Conservation (phyloP, 92 coral and sea anemone genomes). For the Desmophyllum pertusum region DNA sequence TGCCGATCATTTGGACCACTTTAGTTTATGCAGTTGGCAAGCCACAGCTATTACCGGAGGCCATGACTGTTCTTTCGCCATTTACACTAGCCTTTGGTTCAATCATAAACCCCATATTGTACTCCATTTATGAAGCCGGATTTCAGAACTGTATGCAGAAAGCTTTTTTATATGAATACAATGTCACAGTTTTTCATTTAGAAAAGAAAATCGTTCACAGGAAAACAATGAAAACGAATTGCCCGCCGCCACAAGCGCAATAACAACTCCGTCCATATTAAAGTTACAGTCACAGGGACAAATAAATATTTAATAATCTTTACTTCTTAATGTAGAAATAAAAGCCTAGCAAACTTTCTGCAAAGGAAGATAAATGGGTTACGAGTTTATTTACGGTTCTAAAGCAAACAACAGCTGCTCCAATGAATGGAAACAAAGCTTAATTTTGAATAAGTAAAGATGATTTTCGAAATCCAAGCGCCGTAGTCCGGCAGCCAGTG, state of each 20-base stretch:
- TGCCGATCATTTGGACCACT: constrained; percentile 67
- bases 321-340: neutral
- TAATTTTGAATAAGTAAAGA: neutral
- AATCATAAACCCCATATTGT: constrained; percentile 64
- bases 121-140: constrained; percentile 79
- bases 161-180: constrained; percentile 4
- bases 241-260: neutral
- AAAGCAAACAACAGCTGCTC: neutral
- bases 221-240: neutral
- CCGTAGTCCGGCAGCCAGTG: too few species aligned
- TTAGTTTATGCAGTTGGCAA: constrained; percentile 42
- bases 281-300: neutral
- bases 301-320: neutral
- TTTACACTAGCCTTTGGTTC: constrained; percentile 72
- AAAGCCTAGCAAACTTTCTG: neutral
- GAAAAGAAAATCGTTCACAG: neutral
- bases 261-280: constrained; percentile 20
- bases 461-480: neutral
- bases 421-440: neutral
- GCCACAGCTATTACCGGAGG: constrained; percentile 49
- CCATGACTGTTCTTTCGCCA: constrained; percentile 45
- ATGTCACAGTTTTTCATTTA: constrained; percentile 4
- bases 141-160: constrained; percentile 40
- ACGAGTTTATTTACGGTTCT: neutral
- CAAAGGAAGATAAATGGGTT: neutral